A percentile compares a stretch with the other conserved stretches of the same genome.
Evolutionary conservation across 2,888 invertebrate species (phyloP).

Genomic region (Ormyrus rosae): DNA sequence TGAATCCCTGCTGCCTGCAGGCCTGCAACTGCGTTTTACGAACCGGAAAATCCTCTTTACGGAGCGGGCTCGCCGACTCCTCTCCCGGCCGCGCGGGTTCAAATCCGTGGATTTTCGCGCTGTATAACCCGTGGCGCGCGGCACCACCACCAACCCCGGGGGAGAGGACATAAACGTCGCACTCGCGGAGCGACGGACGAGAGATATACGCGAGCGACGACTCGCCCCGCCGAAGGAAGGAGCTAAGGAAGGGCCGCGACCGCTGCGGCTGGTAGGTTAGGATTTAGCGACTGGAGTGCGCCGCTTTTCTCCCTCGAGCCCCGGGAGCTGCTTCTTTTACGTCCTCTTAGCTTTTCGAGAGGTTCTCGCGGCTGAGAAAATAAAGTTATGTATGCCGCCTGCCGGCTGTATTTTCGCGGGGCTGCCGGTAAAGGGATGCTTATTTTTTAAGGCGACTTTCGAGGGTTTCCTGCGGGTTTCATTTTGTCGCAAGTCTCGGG

Average conservation of each 20-base stretch:
- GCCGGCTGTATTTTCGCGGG: too few species aligned
- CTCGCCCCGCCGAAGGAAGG: not conserved
- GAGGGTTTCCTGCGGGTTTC: too few species aligned
- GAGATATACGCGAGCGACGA: not conserved
- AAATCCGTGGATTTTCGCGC: conserved; percentile 47
- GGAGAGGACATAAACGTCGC: conserved; percentile 4
- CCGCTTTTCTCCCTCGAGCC: too few species aligned
- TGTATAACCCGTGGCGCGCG: too few species aligned
- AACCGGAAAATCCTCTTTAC: conserved; percentile 52
- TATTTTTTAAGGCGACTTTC: too few species aligned
- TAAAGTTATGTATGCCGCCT: too few species aligned
- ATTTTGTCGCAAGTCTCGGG: too few species aligned
- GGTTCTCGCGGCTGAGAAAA: too few species aligned
- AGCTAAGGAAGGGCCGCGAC: not conserved
- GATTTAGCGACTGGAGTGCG: too few species aligned
- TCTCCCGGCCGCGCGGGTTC: not conserved
- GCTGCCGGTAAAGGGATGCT: too few species aligned
- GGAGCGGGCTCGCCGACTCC: not conserved
- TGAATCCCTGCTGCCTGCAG: not conserved
- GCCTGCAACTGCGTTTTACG: conserved; percentile 37
- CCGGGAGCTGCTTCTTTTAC: too few species aligned
- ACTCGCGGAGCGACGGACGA: not conserved
- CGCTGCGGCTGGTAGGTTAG: not conserved
- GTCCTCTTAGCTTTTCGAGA: too few species aligned
- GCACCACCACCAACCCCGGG: not conserved